phyloP scores from a whole-genome alignment of 2,797 vertebrate genomes.

The Micropoecilia bifurca region DNA sequence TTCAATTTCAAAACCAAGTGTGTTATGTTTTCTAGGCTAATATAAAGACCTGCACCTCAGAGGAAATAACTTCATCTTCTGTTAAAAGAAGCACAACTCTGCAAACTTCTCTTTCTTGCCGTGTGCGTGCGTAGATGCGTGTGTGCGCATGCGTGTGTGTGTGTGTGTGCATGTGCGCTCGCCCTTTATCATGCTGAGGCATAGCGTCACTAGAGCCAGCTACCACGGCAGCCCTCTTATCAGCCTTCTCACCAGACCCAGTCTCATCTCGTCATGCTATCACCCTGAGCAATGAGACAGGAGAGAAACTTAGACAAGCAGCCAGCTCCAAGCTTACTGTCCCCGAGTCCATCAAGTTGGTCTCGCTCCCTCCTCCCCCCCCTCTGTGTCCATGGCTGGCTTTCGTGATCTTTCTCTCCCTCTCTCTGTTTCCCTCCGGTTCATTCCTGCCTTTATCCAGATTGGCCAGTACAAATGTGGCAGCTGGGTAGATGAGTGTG shows the following conservation, averaged over 20 bases:
- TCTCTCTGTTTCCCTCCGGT: slow-evolving; percentile 53
- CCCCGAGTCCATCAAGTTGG: slow-evolving; percentile 67
- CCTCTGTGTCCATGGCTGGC: slow-evolving; percentile 28
- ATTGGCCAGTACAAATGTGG: slow-evolving; percentile 74
- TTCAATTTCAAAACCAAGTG: background rate
- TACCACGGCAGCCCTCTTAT: slow-evolving; percentile 71
- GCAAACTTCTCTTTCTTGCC: slow-evolving; percentile 14
- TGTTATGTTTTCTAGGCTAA: background rate
- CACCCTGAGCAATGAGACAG: slow-evolving; percentile 78
- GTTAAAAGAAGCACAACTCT: slow-evolving; percentile 14
- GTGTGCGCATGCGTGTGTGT: background rate
- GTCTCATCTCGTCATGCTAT: slow-evolving; percentile 78
- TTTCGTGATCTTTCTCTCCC: slow-evolving; percentile 36
- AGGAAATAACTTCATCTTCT: slow-evolving; percentile 34
- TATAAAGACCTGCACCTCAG: slow-evolving; percentile 36
- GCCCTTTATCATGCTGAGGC: slow-evolving; percentile 60
- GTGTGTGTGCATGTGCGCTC: slow-evolving; percentile 37
- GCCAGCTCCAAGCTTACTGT: slow-evolving; percentile 69
- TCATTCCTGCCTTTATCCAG: slow-evolving; percentile 68
- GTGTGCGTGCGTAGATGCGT: slow-evolving; percentile 15
- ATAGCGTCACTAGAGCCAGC: slow-evolving; percentile 63
- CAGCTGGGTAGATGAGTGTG: slow-evolving; percentile 69
- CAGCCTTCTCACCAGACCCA: slow-evolving; percentile 73
- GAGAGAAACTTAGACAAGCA: slow-evolving; percentile 67
- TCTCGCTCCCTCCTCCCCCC: slow-evolving; percentile 25